Evolutionary conservation across 1,140 invertebrate species (phyloP), one percentile per base, ranked within the genome.

Genomic region (Bathynomus jamesi): DNA sequence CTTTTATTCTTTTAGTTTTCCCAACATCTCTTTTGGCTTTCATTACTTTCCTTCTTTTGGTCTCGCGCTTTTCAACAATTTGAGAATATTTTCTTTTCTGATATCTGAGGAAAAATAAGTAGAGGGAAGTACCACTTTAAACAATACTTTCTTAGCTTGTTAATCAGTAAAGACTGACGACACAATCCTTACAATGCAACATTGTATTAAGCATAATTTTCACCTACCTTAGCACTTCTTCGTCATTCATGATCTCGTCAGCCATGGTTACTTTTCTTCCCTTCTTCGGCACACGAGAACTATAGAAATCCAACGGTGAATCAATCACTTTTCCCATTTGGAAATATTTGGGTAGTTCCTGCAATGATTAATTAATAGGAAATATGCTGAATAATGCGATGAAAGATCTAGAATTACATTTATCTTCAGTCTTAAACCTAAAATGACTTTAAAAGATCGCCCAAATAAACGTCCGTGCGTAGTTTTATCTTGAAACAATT

Each of bases 21-120:
- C 17, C 17, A 17, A 8, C 17, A 40, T 40, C 32, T 8, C 17
- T 40, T 17, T 17, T 40, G 32, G 32, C 32, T 17, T 7, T 17
- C 17, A 8, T 40, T 17, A 7, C 17, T 17, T 40, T 40, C 32
- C 7, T 40, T 17, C 17, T 40, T 40, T 40, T 40, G 7, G 7
- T 40, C 7, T 40, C 17, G 7, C 17, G 7, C 32, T 7, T 17
- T 17, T 40, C 61, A 7, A 62, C 21, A 8, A 62, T 62, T 27
- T 62, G 8, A 21, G 61, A 8, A 62, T 21, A 62, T 62, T 62
- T 62, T 62, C 61, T 62, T 62, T 62, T 62, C 61, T 62, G 61
- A 62, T 62, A 62, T 24, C 61, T 62, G 61, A 62, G 24, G 25
- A 21, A 21, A 21, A 62, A 62, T 62, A 21, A n/a, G 5, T 8